These are phyloP conservation scores for Leptonema lineaticorne DNA, from an alignment of 1,140 invertebrate genomes.

Conservation along the genomic window DNA sequence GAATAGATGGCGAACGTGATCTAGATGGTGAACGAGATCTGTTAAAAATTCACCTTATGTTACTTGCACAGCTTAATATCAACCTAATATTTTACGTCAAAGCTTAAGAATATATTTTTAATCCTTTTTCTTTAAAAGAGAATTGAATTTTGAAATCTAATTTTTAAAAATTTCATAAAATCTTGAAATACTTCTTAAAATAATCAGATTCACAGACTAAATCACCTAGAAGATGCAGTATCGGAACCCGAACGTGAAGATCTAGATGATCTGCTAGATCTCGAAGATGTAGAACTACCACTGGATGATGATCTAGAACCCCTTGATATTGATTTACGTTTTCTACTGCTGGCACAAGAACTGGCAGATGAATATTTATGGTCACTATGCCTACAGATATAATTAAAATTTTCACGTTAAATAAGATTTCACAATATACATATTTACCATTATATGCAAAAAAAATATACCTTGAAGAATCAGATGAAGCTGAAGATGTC, in stretches of 20 bases:
- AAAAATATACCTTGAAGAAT: slow-evolving; percentile 51
- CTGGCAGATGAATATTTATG: slow-evolving; percentile 38
- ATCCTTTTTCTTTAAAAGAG: background rate
- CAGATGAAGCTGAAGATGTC: slow-evolving; percentile 50
- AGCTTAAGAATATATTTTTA: background rate
- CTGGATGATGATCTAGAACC: slow-evolving; percentile 39
- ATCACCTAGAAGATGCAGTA: slow-evolving; percentile 48
- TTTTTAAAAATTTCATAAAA: background rate
- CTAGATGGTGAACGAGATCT: slow-evolving; percentile 50
- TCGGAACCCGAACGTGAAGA: slow-evolving; percentile 47
- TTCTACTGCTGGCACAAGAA: slow-evolving; percentile 28
- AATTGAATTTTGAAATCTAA: background rate
- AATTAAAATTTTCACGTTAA: background rate
- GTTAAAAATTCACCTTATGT: background rate
- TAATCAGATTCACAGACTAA: background rate
- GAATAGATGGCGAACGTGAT: slow-evolving; percentile 82
- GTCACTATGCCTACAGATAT: slow-evolving; percentile 23
- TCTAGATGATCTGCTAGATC: slow-evolving; percentile 45
- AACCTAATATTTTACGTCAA: background rate
- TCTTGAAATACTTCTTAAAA: background rate
- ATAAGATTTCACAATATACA: background rate
- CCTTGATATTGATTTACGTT: slow-evolving; percentile 12
- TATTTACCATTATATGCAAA: slow-evolving; percentile 9
- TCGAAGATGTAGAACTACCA: slow-evolving; percentile 54
- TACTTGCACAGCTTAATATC: background rate